Evolutionary conservation across 2,113 vertebrate species (phyloP), one percentile per base, ranked within the genome.

Genomic region (Verasper variegatus): DNA sequence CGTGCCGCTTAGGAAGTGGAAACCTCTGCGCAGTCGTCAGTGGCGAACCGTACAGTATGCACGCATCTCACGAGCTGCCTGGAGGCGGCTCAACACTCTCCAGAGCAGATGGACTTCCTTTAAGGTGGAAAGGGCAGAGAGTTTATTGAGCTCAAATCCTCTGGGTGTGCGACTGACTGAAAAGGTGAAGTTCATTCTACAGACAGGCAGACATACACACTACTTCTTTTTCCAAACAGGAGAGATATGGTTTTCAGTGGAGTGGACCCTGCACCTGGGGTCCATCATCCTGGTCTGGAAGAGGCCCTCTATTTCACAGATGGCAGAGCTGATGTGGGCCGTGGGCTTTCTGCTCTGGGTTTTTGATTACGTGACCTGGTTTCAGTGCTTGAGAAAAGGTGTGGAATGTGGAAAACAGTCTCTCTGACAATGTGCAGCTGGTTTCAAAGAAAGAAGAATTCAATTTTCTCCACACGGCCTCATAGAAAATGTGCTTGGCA

Each of bases 111-210:
- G 90, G 89, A 87, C 91, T 90, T 93, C 88, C 92, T 91, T 79
- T 57, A 71, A 81, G 78, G 91, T 87, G 83, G 86, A 89, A 75
- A 92, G 90, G 88, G 81, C 86, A 90, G 63, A 77, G 73, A 87
- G 71, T 91, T 90, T 90, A 92, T 91, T 88, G 86, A 92, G 88
- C 91, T 77, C 76, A 81, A 90, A 91, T 92, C 91, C 92, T 92
- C 13, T 71, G 87, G 89, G 88, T 91, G 85, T 7, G 31, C 31
- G 31, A 31, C 31, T 31, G 31, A 31, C 31, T 31, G 31, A 31
- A 31, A 31, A 31, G 31, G 31, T 31, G 31, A 31, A 31, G 31
- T 31, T 31, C 31, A 31, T 31, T 31, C 31, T 31, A 31, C 54
- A 67, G 66, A 80, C 81, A 82, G 72, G 27, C 61, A 85, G 17